Conservation (phyloP, 2,797 vertebrate species). For the Chanos chanos region DNA sequence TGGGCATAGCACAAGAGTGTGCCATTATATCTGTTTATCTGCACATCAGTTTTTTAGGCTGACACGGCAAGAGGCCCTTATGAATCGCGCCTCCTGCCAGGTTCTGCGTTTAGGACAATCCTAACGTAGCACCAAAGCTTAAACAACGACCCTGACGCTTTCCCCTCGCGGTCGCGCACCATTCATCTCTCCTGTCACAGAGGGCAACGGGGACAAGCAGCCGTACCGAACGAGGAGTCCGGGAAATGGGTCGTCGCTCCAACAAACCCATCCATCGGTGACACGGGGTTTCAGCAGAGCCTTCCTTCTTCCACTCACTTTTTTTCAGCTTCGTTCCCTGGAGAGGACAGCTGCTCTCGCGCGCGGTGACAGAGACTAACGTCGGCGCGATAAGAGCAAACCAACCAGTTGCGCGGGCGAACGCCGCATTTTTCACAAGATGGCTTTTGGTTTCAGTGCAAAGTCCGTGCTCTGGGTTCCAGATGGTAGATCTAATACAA, state of each 20-base stretch:
- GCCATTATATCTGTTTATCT: too few species aligned
- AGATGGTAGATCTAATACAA: too few species aligned
- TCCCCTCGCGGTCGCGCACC: not conserved
- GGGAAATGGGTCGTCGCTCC: not conserved
- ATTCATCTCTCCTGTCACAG: not conserved
- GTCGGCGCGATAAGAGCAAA: conserved; percentile 8
- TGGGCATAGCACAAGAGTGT: too few species aligned
- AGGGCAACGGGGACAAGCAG: not conserved
- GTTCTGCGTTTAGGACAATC: not conserved
- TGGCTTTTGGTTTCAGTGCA: too few species aligned
- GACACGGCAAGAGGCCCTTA: too few species aligned
- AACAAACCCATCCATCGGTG: not conserved
- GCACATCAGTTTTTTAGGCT: too few species aligned
- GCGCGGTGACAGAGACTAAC: conserved; percentile 12
- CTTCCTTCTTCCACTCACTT: not conserved
- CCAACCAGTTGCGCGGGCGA: not conserved
- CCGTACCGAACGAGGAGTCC: conserved; percentile 1
- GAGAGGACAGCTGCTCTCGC: conserved; percentile 8
- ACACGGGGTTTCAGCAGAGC: not conserved
- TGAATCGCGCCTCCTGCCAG: too few species aligned
- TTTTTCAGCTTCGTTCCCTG: conserved; percentile 4
- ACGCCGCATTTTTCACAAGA: too few species aligned
- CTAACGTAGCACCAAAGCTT: conserved; percentile 14
- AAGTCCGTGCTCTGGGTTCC: too few species aligned
- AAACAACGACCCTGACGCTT: not conserved